Evolutionary conservation across 2,113 vertebrate genomes (phyloP).

Genomic region (Dasyprocta punctata): DNA sequence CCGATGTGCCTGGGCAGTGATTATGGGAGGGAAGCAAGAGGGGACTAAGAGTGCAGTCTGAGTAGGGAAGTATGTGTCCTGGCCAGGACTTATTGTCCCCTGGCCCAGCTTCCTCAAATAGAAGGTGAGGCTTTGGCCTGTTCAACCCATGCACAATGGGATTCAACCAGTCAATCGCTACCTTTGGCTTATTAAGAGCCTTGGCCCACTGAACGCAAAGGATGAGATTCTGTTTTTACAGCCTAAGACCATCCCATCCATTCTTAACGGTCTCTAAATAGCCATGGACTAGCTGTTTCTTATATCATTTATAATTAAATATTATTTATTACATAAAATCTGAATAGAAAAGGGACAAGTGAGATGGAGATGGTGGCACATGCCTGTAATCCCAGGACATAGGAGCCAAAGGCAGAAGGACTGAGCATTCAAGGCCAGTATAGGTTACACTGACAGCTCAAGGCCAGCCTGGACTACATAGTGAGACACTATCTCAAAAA

Average conservation of each 20-base stretch:
- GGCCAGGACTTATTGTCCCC: background rate
- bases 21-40: background rate
- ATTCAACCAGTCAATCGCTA: background rate
- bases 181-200: background rate
- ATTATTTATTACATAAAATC: background rate
- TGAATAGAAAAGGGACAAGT: background rate
- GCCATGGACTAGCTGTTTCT: background rate
- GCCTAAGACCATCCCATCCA: background rate
- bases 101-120: background rate
- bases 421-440: background rate
- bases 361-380: background rate
- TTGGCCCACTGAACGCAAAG: background rate
- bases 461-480: background rate
- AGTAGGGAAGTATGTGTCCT: background rate
- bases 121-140: background rate
- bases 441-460: background rate
- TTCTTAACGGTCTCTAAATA: background rate
- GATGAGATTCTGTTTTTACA: background rate
- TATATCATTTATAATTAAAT: background rate
- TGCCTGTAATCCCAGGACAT: background rate
- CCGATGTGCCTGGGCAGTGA: background rate
- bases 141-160: background rate
- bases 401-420: background rate
- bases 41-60: background rate
- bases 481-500: background rate